Conservation (phyloP, 2,113 vertebrate genomes). For the Leptobrachium leishanense region DNA sequence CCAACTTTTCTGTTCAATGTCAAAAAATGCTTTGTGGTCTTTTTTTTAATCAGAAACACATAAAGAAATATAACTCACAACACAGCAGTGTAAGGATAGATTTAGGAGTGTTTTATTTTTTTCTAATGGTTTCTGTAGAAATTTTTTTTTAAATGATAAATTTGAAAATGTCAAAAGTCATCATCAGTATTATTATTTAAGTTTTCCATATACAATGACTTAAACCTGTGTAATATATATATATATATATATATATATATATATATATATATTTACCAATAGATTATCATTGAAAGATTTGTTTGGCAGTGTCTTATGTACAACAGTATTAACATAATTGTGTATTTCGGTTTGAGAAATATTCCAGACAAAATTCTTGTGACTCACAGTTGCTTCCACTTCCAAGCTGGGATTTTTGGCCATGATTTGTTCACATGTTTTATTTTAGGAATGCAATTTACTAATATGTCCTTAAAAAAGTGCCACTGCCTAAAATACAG, state of each 20-base stretch:
- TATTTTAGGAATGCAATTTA: not conserved
- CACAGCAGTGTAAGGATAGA: no score
- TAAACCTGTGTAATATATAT: not conserved
- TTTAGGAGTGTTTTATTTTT: no score
- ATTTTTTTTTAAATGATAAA: no score
- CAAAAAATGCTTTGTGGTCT: no score
- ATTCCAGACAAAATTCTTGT: constrained; percentile 7
- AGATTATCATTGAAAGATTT: not conserved
- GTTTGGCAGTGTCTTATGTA: constrained; percentile 33
- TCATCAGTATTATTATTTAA: constrained; percentile 40
- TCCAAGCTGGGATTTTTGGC: constrained; percentile 12
- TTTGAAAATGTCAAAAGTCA: not conserved
- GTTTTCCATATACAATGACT: not conserved
- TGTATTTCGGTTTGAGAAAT: constrained; percentile 13
- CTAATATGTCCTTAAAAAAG: not conserved
- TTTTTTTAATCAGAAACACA: no score
- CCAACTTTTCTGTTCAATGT: no score
- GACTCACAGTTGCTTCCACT: constrained; percentile 32
- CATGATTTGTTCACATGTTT: not conserved
- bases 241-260: not conserved
- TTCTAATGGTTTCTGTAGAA: no score
- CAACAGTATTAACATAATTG: constrained; percentile 50
- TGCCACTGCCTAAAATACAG: constrained; percentile 18
- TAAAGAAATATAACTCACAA: no score
- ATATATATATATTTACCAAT: no score